A percentile compares a stretch with the other conserved stretches of the same genome.
Conservation (phyloP, 2,888 invertebrate genomes). For the Geophilus truncorum region DNA sequence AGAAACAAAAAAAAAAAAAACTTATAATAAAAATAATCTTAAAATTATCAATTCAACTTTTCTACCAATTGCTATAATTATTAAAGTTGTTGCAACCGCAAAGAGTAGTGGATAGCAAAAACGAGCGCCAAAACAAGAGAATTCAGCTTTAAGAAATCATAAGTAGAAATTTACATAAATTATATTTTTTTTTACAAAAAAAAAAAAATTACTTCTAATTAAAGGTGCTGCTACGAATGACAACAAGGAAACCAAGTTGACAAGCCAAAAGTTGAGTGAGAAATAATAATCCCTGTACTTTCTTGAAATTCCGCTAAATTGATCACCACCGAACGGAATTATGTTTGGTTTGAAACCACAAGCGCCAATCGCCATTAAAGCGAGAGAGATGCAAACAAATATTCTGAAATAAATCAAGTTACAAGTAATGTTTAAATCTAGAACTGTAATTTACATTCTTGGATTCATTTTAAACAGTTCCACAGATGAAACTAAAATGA, state of each 20-base stretch:
- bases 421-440: not conserved
- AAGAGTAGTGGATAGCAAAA: not conserved
- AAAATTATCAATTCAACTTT: not conserved
- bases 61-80: not conserved
- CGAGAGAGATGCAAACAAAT: not conserved
- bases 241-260: not conserved
- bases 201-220: not conserved
- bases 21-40: not conserved
- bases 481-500: not conserved
- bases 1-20: not conserved
- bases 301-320: not conserved
- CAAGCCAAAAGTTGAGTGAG: not conserved
- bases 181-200: not conserved
- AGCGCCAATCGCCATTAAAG: not conserved
- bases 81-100: not conserved
- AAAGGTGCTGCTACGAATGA: not conserved
- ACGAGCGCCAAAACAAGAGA: not conserved
- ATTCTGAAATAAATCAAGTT: not conserved
- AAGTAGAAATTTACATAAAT: not conserved
- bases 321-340: not conserved
- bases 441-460: not conserved
- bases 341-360: not conserved
- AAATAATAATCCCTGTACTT: not conserved
- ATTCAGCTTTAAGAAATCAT: not conserved
- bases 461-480: not conserved